These are phyloP conservation scores for Perognathus longimembris DNA, from an alignment of 2,113 vertebrate genomes.

Conservation along the genomic window DNA sequence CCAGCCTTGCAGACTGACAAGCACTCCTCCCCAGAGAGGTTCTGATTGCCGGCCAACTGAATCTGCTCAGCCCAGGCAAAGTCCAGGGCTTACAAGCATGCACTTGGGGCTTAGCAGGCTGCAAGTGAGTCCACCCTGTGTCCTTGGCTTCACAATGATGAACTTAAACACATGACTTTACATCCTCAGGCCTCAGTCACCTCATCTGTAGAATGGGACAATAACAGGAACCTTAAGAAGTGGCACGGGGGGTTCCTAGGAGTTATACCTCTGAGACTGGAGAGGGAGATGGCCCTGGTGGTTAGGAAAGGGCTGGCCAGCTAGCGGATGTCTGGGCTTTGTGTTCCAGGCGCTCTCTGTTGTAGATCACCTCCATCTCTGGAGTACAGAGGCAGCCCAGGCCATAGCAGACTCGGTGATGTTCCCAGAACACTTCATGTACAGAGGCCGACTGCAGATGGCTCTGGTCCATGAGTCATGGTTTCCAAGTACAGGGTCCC, in stretches of 20 bases:
- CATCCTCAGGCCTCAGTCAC: too few relatives aligned
- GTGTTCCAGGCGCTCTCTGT: not conserved
- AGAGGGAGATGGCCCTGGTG: too few relatives aligned
- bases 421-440: not conserved
- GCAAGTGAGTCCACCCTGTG: too few relatives aligned
- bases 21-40: accelerated
- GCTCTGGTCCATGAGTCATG: too few relatives aligned
- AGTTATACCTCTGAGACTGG: too few relatives aligned
- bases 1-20: not conserved
- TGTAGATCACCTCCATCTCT: too few relatives aligned
- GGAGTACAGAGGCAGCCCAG: not conserved
- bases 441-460: not conserved
- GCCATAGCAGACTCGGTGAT: too few relatives aligned
- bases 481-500: not conserved
- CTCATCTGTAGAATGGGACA: too few relatives aligned
- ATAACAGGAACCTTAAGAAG: too few relatives aligned
- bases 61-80: not conserved
- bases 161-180: not conserved
- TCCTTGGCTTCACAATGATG: not conserved
- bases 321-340: not conserved
- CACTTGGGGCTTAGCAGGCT: not conserved
- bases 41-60: not conserved
- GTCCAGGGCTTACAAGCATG: not conserved
- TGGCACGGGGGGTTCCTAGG: too few relatives aligned
- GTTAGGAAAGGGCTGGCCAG: not conserved